Evolutionary conservation across 2,888 invertebrate species (phyloP).

Genomic region (Epistrophe eligans): DNA sequence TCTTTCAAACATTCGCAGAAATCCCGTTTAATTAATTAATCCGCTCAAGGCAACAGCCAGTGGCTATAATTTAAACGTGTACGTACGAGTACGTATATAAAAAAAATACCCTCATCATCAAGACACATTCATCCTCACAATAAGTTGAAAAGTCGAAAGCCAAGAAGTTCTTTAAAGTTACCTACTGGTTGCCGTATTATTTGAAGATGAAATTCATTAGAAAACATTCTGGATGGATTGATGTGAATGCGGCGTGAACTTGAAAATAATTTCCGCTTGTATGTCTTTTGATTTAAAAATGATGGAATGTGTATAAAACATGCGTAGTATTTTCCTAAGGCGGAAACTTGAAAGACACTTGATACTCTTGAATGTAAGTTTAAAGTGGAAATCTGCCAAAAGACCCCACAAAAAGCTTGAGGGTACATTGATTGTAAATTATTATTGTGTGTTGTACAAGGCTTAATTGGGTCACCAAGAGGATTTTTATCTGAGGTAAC

Average conservation of each 20-base stretch:
- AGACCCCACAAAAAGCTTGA: background rate
- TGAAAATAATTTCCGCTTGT: constrained; percentile 1
- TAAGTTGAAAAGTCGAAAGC: background rate
- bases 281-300: background rate
- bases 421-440: background rate
- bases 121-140: background rate
- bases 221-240: constrained; percentile 3
- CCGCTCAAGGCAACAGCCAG: background rate
- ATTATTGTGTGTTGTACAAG: background rate
- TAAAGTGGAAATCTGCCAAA: background rate
- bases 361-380: background rate
- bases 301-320: background rate
- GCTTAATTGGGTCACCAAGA: background rate
- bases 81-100: too few species aligned
- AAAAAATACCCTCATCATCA: background rate
- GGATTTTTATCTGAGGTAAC: background rate
- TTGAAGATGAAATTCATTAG: background rate
- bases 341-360: background rate
- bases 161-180: background rate
- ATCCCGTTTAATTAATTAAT: constrained; percentile 13
- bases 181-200: background rate
- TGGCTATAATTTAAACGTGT: background rate
- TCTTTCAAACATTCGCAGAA: constrained; percentile 4
- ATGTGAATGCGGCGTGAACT: constrained; percentile 5
- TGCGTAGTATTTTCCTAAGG: background rate